Base-by-base conservation (phyloP, 2,888 invertebrate species). In the Selenia dentaria region DNA sequence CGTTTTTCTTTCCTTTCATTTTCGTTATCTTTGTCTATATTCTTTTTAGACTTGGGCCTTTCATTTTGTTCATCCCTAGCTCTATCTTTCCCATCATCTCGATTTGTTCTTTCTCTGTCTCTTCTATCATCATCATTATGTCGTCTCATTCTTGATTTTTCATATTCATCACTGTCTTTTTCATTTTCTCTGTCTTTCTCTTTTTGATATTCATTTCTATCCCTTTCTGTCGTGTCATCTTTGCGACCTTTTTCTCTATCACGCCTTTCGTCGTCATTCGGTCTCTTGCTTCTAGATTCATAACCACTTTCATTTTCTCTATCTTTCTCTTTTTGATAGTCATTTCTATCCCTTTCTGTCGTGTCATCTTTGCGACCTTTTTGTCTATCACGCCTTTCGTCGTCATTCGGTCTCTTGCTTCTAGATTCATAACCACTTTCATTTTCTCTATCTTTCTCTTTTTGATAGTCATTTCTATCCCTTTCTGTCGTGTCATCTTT, bases 201-300 rank as follows among this genome's bases (percentile, higher is more conserved):
- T 44, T 14, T 35, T 25, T 39, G 8, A 13, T 31, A 25, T 27
- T 36, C 26, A 1, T 16, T 27, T 11, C 36, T 36, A 20, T 42
- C 28, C 31, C 18, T 49, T 14, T 51, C 44, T 24, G 42, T 39
- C 31, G 25, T 57, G 6, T 34, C 45, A 26, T 38, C 35, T 31
- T 6, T 42, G n/a, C 27, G 20, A 6, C 11, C 26, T 24, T 28
- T 36, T 9, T 41, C 36, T 36, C 39, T 47, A 8, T 43, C 36
- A 1, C 36, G 43, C 34, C 37, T 46, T 12, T 59, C 48, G 14
- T 57, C 56, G 37, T 62, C 52, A 11, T 33, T 34, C 41, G 26
- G 14, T 45, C 45, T 12, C 42, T 55, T 6, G 46, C 52, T 26
- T 41, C 40, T 33, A 18, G 45, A 45, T 24, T 45, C 45, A 10